Evolutionary conservation across 2,888 invertebrate species (phyloP), one percentile per base, ranked within the genome.

Genomic region (Rhagium mordax): DNA sequence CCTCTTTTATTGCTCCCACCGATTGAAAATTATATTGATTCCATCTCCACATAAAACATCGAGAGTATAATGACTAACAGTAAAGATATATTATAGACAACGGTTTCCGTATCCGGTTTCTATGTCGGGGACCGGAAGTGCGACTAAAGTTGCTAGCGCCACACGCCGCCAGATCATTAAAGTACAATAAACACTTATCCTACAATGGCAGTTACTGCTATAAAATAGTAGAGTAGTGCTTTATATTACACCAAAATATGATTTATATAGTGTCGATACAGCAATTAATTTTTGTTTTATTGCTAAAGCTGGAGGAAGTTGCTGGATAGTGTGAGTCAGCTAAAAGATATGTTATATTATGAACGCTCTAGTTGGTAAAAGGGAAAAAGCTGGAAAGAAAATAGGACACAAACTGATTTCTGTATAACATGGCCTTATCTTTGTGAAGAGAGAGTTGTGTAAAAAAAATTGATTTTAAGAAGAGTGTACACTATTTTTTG

Each of bases 151-250:
- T 75, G 75, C 77, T 72, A 80, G 79, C 81, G 82, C 81, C 83
- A 77, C 82, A 79, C 81, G 80, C 80, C 81, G 81, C 75, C 82
- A 82, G 76, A 83, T 84, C 84, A 85, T 86, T 86, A 85, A 86
- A 85, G 82, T 83, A 82, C 85, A 84, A 84, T 85, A 83, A 84
- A 83, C 84, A 84, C 84, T 85, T 85, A 85, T 84, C 84, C 84
- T 81, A 82, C 83, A 84, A 81, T 82, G 81, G 83, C 84, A 82
- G 83, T 83, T 84, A 83, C 84, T 79, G 82, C 81, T 78, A 82
- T 84, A 81, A 84, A 84, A 83, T 84, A 81, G 70, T 70, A 73
- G 68, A 68, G 65, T 76, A 64, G 65, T 62, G 71, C 72, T 74
- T 77, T 75, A 77, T 73, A 71, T 73, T 73, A 74, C 73, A 55